These are phyloP conservation scores for Drosophila erecta DNA, from an alignment of 1,140 invertebrate genomes.

Conservation along the genomic window DNA sequence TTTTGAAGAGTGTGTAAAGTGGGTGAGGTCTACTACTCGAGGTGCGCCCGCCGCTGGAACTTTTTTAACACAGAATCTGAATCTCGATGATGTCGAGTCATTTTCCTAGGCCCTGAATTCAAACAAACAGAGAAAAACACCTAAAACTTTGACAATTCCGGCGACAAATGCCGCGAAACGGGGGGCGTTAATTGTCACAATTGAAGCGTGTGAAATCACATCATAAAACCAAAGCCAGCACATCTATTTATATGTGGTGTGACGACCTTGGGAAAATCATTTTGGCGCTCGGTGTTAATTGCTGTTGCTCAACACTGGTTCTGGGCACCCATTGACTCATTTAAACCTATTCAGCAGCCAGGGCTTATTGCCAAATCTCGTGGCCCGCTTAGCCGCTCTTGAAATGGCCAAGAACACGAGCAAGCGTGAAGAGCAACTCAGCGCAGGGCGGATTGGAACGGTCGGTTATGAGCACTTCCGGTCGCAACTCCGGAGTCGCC, in stretches of 20 bases:
- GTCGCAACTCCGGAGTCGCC: constrained; percentile 44
- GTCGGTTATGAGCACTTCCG: constrained; percentile 76
- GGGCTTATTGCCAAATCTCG: constrained; percentile 55
- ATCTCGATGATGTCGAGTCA: constrained; percentile 71
- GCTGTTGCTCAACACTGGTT: constrained; percentile 60
- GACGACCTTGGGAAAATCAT: constrained; percentile 65
- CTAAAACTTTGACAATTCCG: constrained; percentile 21
- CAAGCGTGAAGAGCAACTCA: constrained; percentile 60
- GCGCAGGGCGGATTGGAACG: background rate
- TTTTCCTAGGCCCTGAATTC: constrained; percentile 16
- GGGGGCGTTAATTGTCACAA: constrained; percentile 78
- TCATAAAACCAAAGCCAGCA: constrained; percentile 36
- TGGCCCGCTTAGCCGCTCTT: constrained; percentile 43
- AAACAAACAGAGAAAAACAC: constrained; percentile 21
- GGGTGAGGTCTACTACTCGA: constrained; percentile 39
- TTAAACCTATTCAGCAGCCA: constrained; percentile 6
- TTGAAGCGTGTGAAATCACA: constrained; percentile 76
- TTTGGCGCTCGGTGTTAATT: constrained; percentile 57
- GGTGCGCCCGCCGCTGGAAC: constrained; percentile 57
- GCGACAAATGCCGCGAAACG: constrained; percentile 30
- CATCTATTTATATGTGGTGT: constrained; percentile 37
- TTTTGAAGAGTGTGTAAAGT: constrained; percentile 36
- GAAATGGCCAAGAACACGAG: constrained; percentile 69
- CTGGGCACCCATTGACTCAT: constrained; percentile 44
- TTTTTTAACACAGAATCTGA: constrained; percentile 43